Evolutionary conservation across 2,113 vertebrate genomes (phyloP).

Genomic region (Labeo rohita): DNA sequence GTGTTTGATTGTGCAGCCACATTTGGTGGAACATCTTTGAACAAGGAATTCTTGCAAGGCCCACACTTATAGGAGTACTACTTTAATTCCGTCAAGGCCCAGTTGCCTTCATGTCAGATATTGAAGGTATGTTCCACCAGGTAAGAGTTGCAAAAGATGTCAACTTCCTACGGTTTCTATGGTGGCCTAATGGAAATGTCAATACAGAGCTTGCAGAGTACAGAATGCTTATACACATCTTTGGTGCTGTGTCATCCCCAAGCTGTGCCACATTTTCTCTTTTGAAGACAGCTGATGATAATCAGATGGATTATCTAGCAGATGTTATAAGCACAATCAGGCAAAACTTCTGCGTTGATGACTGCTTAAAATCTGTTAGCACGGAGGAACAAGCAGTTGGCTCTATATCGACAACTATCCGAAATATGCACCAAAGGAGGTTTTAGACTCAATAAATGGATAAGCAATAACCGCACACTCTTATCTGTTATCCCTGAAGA

Average conservation of each 20-base stretch:
- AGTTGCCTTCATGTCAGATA: slow-evolving; percentile 32
- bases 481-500: slow-evolving; percentile 12
- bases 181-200: slow-evolving; percentile 26
- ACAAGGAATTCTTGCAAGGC: too few species aligned
- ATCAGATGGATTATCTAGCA: not conserved
- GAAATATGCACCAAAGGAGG: not conserved
- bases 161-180: not conserved
- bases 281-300: not conserved
- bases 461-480: slow-evolving; percentile 8
- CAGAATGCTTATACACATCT: not conserved
- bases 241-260: not conserved
- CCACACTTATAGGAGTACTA: too few species aligned
- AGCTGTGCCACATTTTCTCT: slow-evolving; percentile 24
- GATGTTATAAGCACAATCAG: not conserved
- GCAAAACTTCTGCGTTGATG: slow-evolving; percentile 4
- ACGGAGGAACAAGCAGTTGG: not conserved
- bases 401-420: not conserved
- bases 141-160: slow-evolving; percentile 2
- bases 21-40: slow-evolving; percentile 17
- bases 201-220: not conserved
- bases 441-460: slow-evolving; percentile 25
- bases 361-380: not conserved
- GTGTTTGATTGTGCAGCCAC: not conserved
- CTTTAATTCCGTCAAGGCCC: not conserved
- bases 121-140: slow-evolving; percentile 25